A percentile compares a stretch with the other conserved stretches of the same genome.
Conservation (phyloP, 1,140 invertebrate species). For the Drosophila grimshawi region DNA sequence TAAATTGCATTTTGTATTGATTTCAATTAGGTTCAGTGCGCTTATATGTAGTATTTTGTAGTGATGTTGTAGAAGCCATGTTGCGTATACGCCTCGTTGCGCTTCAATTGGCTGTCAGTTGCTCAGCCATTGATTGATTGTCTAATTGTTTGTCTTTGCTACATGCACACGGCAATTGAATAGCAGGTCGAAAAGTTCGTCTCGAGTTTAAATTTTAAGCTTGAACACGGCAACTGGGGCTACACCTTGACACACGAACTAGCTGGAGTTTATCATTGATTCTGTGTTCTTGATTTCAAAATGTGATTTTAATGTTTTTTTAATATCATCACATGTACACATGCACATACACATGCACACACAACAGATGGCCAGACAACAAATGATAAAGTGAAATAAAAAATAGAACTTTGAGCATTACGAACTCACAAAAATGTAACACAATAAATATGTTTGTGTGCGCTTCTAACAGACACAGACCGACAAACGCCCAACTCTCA, state of each 20-base stretch:
- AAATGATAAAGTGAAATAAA: conserved; percentile 31
- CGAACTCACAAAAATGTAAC: too few species aligned
- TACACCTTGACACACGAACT: background rate
- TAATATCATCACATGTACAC: conserved; percentile 48
- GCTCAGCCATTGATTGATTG: conserved; percentile 53
- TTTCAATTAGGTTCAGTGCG: conserved; percentile 54
- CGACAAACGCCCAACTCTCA: too few species aligned
- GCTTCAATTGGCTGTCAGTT: conserved; percentile 35
- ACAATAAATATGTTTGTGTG: too few species aligned
- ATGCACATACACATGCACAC: conserved; percentile 12
- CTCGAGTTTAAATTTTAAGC: background rate
- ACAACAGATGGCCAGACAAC: conserved; percentile 22
- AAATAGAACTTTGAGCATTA: too few species aligned
- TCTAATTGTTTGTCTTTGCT: conserved; percentile 41
- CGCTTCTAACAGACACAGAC: too few species aligned
- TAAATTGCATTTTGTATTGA: conserved; percentile 68
- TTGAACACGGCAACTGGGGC: background rate
- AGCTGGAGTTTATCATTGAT: background rate
- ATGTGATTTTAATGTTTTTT: conserved; percentile 72
- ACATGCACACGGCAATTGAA: conserved; percentile 10
- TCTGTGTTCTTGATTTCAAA: conserved; percentile 38
- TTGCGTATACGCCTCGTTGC: conserved; percentile 54
- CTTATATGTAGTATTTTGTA: conserved; percentile 1
- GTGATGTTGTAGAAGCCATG: background rate
- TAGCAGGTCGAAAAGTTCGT: background rate